Evolutionary conservation across 2,888 invertebrate species (phyloP).

Genomic region (Gastrophysa polygoni): DNA sequence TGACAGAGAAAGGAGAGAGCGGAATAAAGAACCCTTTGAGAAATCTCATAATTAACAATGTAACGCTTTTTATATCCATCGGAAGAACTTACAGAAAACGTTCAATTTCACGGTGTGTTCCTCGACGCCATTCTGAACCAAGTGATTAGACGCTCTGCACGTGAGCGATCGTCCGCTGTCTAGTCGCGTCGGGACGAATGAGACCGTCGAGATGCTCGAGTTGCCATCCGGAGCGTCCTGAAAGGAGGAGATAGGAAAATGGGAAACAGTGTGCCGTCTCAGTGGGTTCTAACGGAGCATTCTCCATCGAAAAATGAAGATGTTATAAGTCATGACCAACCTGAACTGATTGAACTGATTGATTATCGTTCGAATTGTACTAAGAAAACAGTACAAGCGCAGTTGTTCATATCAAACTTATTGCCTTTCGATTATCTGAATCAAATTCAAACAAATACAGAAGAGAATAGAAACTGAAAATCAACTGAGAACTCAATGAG

Average conservation of each 20-base stretch:
- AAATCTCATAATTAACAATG: slow-evolving; percentile 39
- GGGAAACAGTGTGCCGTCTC: too few relatives aligned
- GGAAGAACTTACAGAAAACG: slow-evolving; percentile 80
- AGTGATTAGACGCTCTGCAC: slow-evolving; percentile 80
- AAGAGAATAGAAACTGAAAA: too few relatives aligned
- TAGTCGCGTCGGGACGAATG: slow-evolving; percentile 75
- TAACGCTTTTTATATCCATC: slow-evolving; percentile 39
- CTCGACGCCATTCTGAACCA: slow-evolving; percentile 72
- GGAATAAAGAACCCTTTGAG: slow-evolving; percentile 31
- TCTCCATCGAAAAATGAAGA: too few relatives aligned
- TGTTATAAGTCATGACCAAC: too few relatives aligned
- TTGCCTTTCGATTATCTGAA: too few relatives aligned
- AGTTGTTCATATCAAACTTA: too few relatives aligned
- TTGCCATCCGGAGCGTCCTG: slow-evolving; percentile 84
- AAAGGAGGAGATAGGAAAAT: slow-evolving; percentile 37
- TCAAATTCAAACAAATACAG: too few relatives aligned
- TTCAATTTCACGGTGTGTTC: slow-evolving; percentile 83
- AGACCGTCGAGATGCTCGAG: slow-evolving; percentile 76
- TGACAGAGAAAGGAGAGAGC: slow-evolving; percentile 11
- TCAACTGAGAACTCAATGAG: too few relatives aligned
- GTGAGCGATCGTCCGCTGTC: slow-evolving; percentile 81
- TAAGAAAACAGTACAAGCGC: too few relatives aligned
- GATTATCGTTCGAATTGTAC: too few relatives aligned
- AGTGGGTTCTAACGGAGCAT: too few relatives aligned
- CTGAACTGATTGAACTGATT: too few relatives aligned